Evolutionary conservation across 2,113 vertebrate genomes (phyloP).

Genomic region (Muntiacus muntjak): DNA sequence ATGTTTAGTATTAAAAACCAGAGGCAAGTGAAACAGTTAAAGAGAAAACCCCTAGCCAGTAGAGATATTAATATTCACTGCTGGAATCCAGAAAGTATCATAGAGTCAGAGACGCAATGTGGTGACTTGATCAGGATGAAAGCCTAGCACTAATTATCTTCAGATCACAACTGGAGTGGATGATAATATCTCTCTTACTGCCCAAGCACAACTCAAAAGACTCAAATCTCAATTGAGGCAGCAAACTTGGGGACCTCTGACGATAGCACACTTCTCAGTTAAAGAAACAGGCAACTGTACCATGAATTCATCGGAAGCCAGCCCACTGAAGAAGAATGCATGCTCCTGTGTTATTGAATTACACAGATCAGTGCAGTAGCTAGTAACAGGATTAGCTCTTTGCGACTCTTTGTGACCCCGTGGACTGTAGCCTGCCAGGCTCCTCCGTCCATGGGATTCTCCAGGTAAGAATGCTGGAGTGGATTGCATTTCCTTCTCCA

Average conservation of each 20-base stretch:
- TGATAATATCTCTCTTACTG: not conserved
- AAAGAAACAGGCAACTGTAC: not conserved
- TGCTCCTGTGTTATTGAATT: fast-evolving
- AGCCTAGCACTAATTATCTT: not conserved
- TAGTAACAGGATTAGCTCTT: not conserved
- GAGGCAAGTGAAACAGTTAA: not conserved
- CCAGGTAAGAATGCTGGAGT: too few relatives aligned
- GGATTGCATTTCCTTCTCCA: too few relatives aligned
- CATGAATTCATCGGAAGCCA: not conserved
- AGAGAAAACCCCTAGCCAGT: too few relatives aligned
- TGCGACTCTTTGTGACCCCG: too few relatives aligned
- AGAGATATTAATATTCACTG: not conserved
- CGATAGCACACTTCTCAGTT: fast-evolving
- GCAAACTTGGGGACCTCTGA: not conserved
- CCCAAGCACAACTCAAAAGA: not conserved
- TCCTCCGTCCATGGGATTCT: too few relatives aligned
- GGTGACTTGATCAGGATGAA: not conserved
- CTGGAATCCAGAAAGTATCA: not conserved
- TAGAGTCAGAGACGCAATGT: fast-evolving
- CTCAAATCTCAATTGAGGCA: not conserved
- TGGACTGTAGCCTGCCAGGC: too few relatives aligned
- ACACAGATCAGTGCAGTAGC: not conserved
- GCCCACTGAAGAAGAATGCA: fast-evolving
- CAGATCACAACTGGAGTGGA: not conserved
- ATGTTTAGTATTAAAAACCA: not conserved